Evolutionary conservation across 1,140 invertebrate species (phyloP).

Genomic region (Hylyphantes graminicola): DNA sequence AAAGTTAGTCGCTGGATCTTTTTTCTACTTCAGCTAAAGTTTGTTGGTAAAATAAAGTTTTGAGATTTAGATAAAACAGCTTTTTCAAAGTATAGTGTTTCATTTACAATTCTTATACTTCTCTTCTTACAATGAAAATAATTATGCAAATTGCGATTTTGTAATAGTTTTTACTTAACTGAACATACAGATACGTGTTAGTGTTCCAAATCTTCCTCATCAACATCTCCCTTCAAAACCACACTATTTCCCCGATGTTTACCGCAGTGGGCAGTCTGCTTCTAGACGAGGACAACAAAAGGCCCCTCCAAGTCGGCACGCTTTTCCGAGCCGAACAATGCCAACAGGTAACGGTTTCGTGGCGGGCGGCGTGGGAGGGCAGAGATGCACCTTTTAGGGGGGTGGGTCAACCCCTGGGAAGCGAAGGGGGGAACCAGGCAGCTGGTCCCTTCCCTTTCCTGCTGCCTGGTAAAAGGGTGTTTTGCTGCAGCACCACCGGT

Average conservation of each 20-base stretch:
- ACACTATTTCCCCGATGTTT: background rate
- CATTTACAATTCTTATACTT: too few relatives aligned
- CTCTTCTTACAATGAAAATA: too few relatives aligned
- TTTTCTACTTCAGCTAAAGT: too few relatives aligned
- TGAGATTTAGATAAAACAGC: too few relatives aligned
- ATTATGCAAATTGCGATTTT: too few relatives aligned
- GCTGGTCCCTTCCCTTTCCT: conserved; percentile 19
- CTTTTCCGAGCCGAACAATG: conserved; percentile 11
- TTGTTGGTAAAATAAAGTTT: too few relatives aligned
- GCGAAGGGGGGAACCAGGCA: conserved; percentile 29
- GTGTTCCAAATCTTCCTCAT: background rate
- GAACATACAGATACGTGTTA: background rate
- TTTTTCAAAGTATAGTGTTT: too few relatives aligned
- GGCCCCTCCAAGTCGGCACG: conserved; percentile 24
- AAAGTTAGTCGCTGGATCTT: too few relatives aligned
- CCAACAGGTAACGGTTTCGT: conserved; percentile 52
- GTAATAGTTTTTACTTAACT: too few relatives aligned
- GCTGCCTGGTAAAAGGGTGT: conserved; percentile 47
- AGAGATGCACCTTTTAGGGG: conserved; percentile 1
- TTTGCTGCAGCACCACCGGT: conserved; percentile 48
- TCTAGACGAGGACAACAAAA: background rate
- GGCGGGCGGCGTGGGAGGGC: conserved; percentile 37
- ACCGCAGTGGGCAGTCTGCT: background rate
- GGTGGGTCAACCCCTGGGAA: conserved; percentile 42
- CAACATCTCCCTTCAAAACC: background rate